A percentile compares a stretch with the other conserved stretches of the same genome.
These are phyloP conservation scores for Pelecanus crispus DNA, from an alignment of 2,113 vertebrate genomes.

Conservation along the genomic window DNA sequence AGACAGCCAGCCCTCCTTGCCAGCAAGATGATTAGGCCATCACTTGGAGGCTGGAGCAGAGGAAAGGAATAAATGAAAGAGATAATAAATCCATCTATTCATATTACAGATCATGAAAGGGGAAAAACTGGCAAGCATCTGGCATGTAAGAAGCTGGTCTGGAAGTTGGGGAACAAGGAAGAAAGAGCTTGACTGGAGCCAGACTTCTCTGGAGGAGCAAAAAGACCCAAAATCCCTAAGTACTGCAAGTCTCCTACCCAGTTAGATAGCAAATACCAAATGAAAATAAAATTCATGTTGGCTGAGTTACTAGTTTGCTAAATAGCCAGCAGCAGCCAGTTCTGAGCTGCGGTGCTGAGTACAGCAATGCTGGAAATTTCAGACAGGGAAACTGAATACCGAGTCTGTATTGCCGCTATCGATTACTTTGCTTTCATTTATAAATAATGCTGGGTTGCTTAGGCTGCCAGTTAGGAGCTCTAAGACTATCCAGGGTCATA, in stretches of 20 bases:
- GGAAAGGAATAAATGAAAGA: neutral
- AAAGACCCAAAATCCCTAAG: neutral
- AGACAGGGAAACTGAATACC: neutral
- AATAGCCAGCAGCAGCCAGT: neutral
- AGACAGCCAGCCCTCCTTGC: neutral
- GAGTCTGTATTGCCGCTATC: neutral
- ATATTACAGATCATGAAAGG: neutral
- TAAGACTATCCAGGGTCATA: neutral
- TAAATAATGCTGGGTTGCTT: slow-evolving; percentile 26
- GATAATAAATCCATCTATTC: neutral
- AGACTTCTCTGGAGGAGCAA: neutral
- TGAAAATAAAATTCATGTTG: neutral
- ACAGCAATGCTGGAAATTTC: neutral
- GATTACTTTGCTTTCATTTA: slow-evolving; percentile 40
- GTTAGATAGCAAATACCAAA: neutral
- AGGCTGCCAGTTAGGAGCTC: neutral
- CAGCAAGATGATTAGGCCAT: neutral
- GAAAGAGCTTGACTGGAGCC: neutral
- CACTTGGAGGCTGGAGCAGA: neutral
- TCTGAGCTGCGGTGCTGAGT: neutral
- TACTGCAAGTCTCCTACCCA: neutral
- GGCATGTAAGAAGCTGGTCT: neutral
- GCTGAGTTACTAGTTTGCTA: neutral
- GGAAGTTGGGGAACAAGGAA: neutral
- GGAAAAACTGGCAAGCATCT: neutral